Evolutionary conservation across 1,140 invertebrate species (phyloP).

Genomic region (Planococcus citri): DNA sequence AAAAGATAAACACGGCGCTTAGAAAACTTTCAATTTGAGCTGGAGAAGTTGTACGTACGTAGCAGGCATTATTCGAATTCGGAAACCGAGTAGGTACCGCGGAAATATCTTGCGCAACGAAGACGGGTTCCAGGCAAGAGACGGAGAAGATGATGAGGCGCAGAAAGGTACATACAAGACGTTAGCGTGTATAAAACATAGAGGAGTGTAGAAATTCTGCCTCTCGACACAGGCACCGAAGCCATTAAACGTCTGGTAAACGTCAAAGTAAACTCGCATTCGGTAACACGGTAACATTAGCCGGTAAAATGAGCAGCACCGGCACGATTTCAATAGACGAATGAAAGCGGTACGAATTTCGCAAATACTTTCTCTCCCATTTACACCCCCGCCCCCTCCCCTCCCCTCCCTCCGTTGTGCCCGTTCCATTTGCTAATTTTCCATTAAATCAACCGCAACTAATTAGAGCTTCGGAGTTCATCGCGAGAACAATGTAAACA

Average conservation of each 20-base stretch:
- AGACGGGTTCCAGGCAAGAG: too few relatives aligned
- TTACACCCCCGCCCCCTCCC: too few relatives aligned
- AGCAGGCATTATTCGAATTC: too few relatives aligned
- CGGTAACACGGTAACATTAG: background rate
- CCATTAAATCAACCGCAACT: conserved; percentile 6
- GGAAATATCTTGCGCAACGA: too few relatives aligned
- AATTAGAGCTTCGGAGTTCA: background rate
- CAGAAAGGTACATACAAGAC: too few relatives aligned
- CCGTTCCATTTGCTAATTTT: background rate
- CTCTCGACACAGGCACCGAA: conserved; percentile 1
- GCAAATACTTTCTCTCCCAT: background rate
- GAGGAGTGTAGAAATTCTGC: background rate
- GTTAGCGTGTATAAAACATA: too few relatives aligned
- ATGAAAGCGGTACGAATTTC: background rate
- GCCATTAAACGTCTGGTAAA: conserved; percentile 6
- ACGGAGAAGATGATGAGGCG: too few relatives aligned
- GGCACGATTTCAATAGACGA: background rate
- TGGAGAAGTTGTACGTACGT: too few relatives aligned
- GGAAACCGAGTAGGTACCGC: too few relatives aligned
- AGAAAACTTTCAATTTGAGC: too few relatives aligned
- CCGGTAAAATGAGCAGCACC: background rate
- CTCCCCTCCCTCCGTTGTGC: too few relatives aligned
- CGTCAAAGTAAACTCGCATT: background rate
- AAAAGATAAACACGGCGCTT: too few relatives aligned
- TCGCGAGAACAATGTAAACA: background rate